Evolutionary conservation across 2,797 vertebrate species (phyloP).

Genomic region (Tokudaia tokunoshimensis): DNA sequence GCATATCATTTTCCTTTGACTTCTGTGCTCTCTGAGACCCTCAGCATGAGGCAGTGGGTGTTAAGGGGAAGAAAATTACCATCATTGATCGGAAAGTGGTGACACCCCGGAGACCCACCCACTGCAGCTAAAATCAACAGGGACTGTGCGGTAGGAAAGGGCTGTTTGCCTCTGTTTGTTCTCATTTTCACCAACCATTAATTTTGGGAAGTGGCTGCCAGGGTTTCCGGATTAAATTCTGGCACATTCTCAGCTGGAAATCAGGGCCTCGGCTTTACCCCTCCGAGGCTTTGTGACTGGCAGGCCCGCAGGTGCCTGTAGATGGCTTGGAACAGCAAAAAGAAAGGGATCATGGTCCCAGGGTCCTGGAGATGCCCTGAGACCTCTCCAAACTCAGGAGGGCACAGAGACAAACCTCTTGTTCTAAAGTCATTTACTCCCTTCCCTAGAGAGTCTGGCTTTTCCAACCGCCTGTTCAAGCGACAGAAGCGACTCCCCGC

Average conservation of each 20-base stretch:
- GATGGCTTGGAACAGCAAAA: neutral
- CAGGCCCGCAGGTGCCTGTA: neutral
- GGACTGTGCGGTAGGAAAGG: neutral
- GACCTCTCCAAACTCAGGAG: neutral
- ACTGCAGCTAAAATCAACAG: conserved; percentile 23
- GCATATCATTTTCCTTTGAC: conserved; percentile 41
- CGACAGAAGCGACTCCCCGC: neutral
- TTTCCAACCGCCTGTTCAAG: neutral
- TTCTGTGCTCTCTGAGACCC: conserved; percentile 2
- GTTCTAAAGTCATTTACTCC: neutral
- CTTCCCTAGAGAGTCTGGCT: neutral
- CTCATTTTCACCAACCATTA: conserved; percentile 57
- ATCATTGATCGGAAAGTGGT: conserved; percentile 45
- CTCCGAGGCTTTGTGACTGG: neutral
- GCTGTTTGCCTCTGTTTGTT: conserved; percentile 58
- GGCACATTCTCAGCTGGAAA: neutral
- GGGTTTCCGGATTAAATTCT: conserved; percentile 51
- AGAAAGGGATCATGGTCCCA: neutral
- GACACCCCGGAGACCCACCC: conserved; percentile 16
- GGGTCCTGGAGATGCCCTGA: neutral
- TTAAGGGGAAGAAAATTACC: conserved; percentile 64
- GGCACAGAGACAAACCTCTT: neutral
- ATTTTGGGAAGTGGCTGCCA: conserved; percentile 54
- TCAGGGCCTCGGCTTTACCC: neutral
- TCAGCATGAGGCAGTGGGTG: conserved; percentile 29